A percentile compares a stretch with the other conserved stretches of the same genome.
These are phyloP conservation scores for Lichenostomus cassidix DNA, from an alignment of 2,113 vertebrate species.

Conservation along the genomic window DNA sequence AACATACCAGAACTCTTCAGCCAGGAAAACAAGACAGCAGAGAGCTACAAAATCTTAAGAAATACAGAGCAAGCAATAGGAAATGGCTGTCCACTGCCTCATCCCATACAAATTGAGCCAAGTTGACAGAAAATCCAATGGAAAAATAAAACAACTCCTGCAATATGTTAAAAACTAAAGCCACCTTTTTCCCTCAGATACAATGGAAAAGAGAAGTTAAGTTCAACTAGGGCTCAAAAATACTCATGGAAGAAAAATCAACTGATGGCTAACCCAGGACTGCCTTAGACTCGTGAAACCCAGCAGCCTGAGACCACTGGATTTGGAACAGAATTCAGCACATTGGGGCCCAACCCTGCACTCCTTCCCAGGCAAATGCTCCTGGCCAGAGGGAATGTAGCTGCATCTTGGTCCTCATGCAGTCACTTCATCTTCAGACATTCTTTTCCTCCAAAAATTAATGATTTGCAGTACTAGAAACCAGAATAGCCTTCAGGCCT, in stretches of 20 bases:
- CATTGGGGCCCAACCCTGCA: accelerated
- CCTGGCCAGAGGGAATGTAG: background rate
- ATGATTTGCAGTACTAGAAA: background rate
- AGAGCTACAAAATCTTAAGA: background rate
- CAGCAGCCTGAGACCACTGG: background rate
- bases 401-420: accelerated
- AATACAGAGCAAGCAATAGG: background rate
- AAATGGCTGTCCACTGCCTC: background rate
- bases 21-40: background rate
- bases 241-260: background rate
- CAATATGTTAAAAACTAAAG: background rate
- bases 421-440: background rate
- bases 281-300: accelerated
- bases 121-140: background rate
- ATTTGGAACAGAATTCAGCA: background rate
- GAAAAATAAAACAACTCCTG: background rate
- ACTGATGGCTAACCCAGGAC: background rate
- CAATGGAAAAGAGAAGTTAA: background rate
- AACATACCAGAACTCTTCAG: background rate
- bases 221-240: background rate
- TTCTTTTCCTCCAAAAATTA: background rate
- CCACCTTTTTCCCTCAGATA: accelerated
- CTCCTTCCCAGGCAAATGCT: background rate
- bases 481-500: background rate
- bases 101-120: background rate